These are phyloP conservation scores for Cheilinus undulatus DNA, from an alignment of 2,113 vertebrate species.

Conservation along the genomic window DNA sequence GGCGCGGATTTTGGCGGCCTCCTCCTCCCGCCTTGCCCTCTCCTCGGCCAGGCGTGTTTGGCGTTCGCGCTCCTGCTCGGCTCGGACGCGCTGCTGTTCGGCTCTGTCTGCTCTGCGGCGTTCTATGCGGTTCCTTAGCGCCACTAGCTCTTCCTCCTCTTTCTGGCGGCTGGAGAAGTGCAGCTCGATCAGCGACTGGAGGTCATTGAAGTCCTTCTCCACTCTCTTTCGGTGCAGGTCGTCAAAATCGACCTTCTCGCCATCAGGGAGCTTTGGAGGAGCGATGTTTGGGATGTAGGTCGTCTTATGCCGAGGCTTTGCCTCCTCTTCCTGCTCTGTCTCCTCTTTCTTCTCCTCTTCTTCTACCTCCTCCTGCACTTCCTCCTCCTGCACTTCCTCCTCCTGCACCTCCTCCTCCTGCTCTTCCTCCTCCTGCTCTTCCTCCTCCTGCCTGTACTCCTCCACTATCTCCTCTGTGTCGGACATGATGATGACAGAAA, in stretches of 20 bases:
- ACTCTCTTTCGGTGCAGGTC: constrained; percentile 96
- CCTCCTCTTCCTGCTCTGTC: constrained; percentile 57
- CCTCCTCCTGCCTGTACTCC: constrained; percentile 62
- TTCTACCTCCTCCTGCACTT: constrained; percentile 21
- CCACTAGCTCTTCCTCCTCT: constrained; percentile 94
- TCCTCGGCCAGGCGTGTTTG: constrained; percentile 91
- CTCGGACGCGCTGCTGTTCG: constrained; percentile 91
- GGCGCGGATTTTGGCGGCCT: constrained; percentile 87
- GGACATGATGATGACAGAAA: constrained; percentile 75
- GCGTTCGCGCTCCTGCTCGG: constrained; percentile 90
- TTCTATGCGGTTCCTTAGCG: constrained; percentile 92
- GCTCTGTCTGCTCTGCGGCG: constrained; percentile 90
- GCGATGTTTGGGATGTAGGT: constrained; percentile 90
- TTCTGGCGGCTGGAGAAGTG: constrained; percentile 96
- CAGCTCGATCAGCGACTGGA: constrained; percentile 92
- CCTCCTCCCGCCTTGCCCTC: constrained; percentile 90
- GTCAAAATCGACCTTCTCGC: constrained; percentile 96
- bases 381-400: constrained; percentile 31
- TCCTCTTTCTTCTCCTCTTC: constrained; percentile 49
- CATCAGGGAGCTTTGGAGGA: constrained; percentile 95
- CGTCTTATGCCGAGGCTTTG: constrained; percentile 86
- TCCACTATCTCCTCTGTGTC: constrained; percentile 78
- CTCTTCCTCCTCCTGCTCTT: constrained; percentile 9
- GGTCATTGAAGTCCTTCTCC: constrained; percentile 95
- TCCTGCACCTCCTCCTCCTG: constrained; percentile 52